Evolutionary conservation across 2,113 vertebrate genomes (phyloP).

Genomic region (Poeciliopsis prolifica): DNA sequence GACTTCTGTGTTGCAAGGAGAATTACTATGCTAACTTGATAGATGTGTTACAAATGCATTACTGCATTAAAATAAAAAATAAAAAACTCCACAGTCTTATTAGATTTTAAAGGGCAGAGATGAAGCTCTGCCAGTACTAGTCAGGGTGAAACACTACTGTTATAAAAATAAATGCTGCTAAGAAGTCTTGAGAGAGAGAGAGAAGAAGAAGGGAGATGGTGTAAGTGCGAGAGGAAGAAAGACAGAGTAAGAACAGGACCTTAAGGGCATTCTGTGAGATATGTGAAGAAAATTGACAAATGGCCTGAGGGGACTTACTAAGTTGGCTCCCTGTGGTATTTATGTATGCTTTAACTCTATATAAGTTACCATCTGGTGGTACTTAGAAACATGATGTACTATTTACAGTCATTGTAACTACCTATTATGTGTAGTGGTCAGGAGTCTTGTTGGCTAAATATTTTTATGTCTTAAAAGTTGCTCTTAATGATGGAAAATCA

Average conservation of each 20-base stretch:
- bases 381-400: conserved; percentile 21
- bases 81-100: conserved; percentile 28
- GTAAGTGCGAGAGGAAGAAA: not conserved
- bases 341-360: conserved; percentile 23
- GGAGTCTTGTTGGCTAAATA: not conserved
- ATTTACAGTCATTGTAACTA: not conserved
- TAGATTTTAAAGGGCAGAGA: conserved; percentile 8
- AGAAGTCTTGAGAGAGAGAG: conserved; percentile 11
- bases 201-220: not conserved
- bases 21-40: conserved; percentile 36
- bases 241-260: conserved; percentile 15
- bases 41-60: conserved; percentile 42
- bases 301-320: conserved; percentile 24
- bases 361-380: conserved; percentile 15
- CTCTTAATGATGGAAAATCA: not conserved
- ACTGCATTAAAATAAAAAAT: conserved; percentile 44
- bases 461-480: not conserved
- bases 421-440: not conserved
- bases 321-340: conserved; percentile 39
- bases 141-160: conserved; percentile 38
- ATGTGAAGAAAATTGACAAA: conserved; percentile 49
- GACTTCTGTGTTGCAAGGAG: conserved; percentile 7
- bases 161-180: conserved; percentile 47
- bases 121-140: conserved; percentile 35
- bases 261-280: conserved; percentile 27